A percentile compares a stretch with the other conserved stretches of the same genome.
phyloP scores from a whole-genome alignment of 2,888 invertebrate genomes.

The Lasius platythorax region DNA sequence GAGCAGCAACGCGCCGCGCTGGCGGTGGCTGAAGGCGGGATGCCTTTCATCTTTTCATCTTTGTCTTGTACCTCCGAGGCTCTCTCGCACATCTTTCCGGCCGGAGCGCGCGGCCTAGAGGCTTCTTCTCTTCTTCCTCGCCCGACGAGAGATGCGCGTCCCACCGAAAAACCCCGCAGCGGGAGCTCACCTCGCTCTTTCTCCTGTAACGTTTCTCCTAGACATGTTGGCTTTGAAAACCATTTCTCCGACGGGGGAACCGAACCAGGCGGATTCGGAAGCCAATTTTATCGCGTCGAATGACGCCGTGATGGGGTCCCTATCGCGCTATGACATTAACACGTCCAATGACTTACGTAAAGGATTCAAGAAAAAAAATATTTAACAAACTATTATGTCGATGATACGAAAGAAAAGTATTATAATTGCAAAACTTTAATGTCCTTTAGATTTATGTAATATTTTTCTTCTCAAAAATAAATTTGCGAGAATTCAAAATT shows the following conservation, averaged over 20 bases:
- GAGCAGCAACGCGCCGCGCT: constrained; percentile 69
- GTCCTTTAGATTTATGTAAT: neutral
- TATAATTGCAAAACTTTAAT: neutral
- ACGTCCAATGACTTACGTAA: neutral
- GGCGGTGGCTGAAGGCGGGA: constrained; percentile 83
- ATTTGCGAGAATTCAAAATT: neutral
- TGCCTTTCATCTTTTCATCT: constrained; percentile 84
- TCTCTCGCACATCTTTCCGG: constrained; percentile 52
- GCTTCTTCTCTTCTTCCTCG: constrained; percentile 21
- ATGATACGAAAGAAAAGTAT: neutral
- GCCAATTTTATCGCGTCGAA: constrained; percentile 24
- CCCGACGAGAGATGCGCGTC: constrained; percentile 13
- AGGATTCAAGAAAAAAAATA: neutral
- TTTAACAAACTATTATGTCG: neutral
- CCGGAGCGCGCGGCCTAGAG: constrained; percentile 39
- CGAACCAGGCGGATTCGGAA: constrained; percentile 21
- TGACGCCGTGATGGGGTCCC: neutral
- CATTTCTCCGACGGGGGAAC: neutral
- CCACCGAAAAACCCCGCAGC: constrained; percentile 41
- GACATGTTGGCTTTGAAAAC: neutral
- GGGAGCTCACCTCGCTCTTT: constrained; percentile 33
- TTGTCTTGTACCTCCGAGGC: constrained; percentile 70
- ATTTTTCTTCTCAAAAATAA: neutral
- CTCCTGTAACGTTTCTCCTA: constrained; percentile 30
- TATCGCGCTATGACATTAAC: neutral